Conservation (phyloP, 2,113 vertebrate species). For the Saguinus imperator region DNA sequence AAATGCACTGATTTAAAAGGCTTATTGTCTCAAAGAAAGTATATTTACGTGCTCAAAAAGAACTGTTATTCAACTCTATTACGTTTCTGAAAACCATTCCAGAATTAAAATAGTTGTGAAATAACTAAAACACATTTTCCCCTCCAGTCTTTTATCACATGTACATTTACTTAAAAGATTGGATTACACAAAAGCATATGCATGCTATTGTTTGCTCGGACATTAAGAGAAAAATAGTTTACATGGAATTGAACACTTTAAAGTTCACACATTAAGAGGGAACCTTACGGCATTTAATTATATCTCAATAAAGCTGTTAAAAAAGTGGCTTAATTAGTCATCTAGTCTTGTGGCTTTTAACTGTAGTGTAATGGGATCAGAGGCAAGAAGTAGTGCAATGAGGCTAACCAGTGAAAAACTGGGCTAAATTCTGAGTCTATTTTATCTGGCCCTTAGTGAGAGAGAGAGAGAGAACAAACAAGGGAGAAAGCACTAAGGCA, state of each 20-base stretch:
- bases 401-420: not conserved
- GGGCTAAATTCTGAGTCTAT: constrained; percentile 6
- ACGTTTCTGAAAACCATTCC: constrained; percentile 26
- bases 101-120: constrained; percentile 38
- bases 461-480: not conserved
- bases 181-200: not conserved
- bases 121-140: constrained; percentile 1
- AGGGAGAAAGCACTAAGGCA: not conserved
- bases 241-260: not conserved
- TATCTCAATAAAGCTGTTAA: constrained; percentile 36
- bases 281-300: constrained; percentile 2
- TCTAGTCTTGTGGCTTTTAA: not conserved
- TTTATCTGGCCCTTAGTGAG: not conserved
- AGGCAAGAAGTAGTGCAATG: not conserved
- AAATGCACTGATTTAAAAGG: constrained; percentile 33
- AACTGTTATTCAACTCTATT: constrained; percentile 24
- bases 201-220: constrained; percentile 10
- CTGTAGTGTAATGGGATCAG: not conserved
- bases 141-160: not conserved
- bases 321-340: constrained; percentile 8
- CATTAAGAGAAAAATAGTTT: constrained; percentile 26
- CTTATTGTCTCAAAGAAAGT: constrained; percentile 38
- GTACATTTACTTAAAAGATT: constrained; percentile 1
- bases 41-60: constrained; percentile 27
- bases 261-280: not conserved